Evolutionary conservation across 1,140 invertebrate genomes (phyloP), one percentile per base, ranked within the genome.

Genomic region (Meloidogyne chitwoodi): DNA sequence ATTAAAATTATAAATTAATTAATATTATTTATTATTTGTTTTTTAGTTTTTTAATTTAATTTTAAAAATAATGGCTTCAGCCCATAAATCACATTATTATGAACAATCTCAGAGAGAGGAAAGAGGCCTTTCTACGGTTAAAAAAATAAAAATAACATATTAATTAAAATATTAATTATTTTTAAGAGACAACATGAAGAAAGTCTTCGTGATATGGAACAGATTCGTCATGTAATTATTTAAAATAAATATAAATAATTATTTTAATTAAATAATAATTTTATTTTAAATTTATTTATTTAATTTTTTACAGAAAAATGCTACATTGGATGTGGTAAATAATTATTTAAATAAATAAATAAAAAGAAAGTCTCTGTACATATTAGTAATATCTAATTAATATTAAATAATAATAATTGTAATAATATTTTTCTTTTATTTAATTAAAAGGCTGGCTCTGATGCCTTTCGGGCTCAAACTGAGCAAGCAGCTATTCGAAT

Each of bases 191-290:
- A 64, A 34, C 70, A 77, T 3, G 77, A 78, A 71, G 77, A 78
- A 62, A 79, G 41, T 27, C 70, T 78, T 24, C 77, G 77, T 29
- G 76, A 78, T 26, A 77, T 78, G 65, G 77, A 78, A 27, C 76
- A 78, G 26, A 79, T 78, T 74, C 75, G 77, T 44, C 77, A 78
- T 70, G 77, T 78, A 80, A 78, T 22, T 68, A 22, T 19, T 66
- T 27, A 56, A n/a, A 22, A n/a, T 44, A 31, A 11, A n/a, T 56
- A 19, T 41, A 34, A 26, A 44, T 10, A 64, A 16, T 68, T 65
- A 68, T n/a, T 6, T 12, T 72, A 11, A 12, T 38, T 27, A 3
- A 38, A 26, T 26, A 48, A 38, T 71, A 24, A 11, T 38, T 73
- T 16, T 70, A 16, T 29, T 16, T 24, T 38, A 48, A 48, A 68